These are phyloP conservation scores for Phymorhynchus buccinoides DNA, from an alignment of 1,140 invertebrate genomes.

Conservation along the genomic window DNA sequence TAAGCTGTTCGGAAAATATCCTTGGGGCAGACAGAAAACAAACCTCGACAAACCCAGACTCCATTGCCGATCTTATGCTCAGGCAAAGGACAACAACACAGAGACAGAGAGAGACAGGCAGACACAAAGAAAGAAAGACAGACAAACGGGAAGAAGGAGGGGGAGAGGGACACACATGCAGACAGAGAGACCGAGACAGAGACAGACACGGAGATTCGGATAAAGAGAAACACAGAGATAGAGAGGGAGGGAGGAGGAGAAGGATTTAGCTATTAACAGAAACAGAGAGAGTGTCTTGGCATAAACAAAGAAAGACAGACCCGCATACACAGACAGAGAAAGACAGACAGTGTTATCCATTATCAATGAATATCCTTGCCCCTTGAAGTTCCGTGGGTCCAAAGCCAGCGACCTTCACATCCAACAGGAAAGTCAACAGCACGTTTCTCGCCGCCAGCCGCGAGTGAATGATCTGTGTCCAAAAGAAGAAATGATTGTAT, in stretches of 20 bases:
- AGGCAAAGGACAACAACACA: no score
- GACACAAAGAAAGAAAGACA: background rate
- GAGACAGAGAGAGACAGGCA: background rate
- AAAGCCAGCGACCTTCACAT: slow-evolving; percentile 94
- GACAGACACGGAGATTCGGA: background rate
- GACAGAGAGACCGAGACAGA: background rate
- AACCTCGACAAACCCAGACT: no score
- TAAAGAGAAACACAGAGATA: background rate
- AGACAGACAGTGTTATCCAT: no score
- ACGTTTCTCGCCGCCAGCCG: slow-evolving; percentile 97
- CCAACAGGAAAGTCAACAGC: slow-evolving; percentile 88
- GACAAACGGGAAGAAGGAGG: background rate
- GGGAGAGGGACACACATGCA: background rate
- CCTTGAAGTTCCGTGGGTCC: slow-evolving; percentile 74
- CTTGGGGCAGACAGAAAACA: no score
- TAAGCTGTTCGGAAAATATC: no score
- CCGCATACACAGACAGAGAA: no score
- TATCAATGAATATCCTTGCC: no score
- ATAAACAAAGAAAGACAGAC: no score
- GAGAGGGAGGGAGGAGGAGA: background rate
- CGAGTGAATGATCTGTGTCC: slow-evolving; percentile 86
- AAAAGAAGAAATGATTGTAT: no score
- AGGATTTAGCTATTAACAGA: no score
- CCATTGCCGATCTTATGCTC: no score
- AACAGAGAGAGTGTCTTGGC: no score